Base-by-base conservation (phyloP, 2,113 vertebrate genomes). In the Geococcyx californianus region DNA sequence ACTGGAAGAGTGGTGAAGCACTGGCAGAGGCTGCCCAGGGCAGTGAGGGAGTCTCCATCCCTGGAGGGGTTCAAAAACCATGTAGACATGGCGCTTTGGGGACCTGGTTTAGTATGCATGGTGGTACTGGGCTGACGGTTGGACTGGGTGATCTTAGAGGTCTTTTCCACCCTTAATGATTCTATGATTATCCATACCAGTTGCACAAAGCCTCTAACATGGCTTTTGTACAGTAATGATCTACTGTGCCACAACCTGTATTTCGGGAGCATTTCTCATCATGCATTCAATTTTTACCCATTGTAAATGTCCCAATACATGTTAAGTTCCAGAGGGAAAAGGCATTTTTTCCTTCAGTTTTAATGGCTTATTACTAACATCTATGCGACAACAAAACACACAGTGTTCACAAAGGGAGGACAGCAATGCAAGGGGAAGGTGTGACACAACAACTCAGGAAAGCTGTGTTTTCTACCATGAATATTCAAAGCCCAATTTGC, bases 301-400 rank as follows among this genome's bases (percentile, higher is more conserved):
- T 5, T 31, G 19, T 12, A 86, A 77, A 24, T 2, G 1, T 31
- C 60, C 26, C 2, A 1, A 28, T 16, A 38, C 1, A 0, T 28
- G 21, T 6, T 13, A 23, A 16, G 13, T 66, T 59, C 59, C 38
- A 49, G 13, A 44, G 7, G 21, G 23, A 63, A 77, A 51, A 83
- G 15, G 76, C 10, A 31, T 36, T 29, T 24, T 29, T 34, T 21
- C 24, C n/a, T 64, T 60, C 42, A 13, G 38, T 63, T 40, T 10
- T 69, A 42, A 26, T 3, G 4, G 11, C 19, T 36, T n/a, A 16
- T 34, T 54, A 34, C 25, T 13, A n/a, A 25, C 7, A 9, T 10
- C 28, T 8, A 66, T 45, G 20, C 3, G 1, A 64, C 70, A 29
- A 52, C 26, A 69, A 76, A 86, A 54, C 0, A 3, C 42, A 49